These are phyloP conservation scores for Crotalus helleri DNA, from an alignment of 2,113 vertebrate species.

Conservation along the genomic window DNA sequence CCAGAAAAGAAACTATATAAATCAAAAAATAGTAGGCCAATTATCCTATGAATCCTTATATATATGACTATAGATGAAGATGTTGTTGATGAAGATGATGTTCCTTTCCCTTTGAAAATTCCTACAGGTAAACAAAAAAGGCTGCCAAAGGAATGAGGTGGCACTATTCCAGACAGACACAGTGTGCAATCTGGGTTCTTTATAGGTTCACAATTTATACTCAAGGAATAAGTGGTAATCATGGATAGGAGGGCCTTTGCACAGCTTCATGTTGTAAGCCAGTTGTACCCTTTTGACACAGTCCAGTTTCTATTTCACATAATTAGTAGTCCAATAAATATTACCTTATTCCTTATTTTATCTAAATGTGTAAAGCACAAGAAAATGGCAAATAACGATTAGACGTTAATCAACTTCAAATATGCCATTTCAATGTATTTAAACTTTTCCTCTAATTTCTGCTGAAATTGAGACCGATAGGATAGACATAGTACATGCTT, in stretches of 20 bases:
- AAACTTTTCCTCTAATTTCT: neutral
- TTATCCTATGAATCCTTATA: neutral
- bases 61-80: neutral
- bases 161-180: neutral
- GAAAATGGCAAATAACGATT: neutral
- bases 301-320: neutral
- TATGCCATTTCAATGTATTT: neutral
- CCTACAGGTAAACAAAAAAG: neutral
- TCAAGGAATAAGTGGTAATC: neutral
- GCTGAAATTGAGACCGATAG: neutral
- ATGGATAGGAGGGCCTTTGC: neutral
- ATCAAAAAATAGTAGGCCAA: neutral
- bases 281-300: neutral
- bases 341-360: neutral
- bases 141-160: neutral
- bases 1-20: neutral
- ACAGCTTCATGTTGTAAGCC: neutral
- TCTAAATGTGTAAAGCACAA: neutral
- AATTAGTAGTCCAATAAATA: neutral
- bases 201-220: neutral
- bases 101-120: neutral
- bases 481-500: neutral
- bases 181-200: neutral
- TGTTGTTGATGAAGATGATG: neutral
- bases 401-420: neutral